Conservation (phyloP, 1,140 invertebrate genomes). For the Drosophila biarmipes region DNA sequence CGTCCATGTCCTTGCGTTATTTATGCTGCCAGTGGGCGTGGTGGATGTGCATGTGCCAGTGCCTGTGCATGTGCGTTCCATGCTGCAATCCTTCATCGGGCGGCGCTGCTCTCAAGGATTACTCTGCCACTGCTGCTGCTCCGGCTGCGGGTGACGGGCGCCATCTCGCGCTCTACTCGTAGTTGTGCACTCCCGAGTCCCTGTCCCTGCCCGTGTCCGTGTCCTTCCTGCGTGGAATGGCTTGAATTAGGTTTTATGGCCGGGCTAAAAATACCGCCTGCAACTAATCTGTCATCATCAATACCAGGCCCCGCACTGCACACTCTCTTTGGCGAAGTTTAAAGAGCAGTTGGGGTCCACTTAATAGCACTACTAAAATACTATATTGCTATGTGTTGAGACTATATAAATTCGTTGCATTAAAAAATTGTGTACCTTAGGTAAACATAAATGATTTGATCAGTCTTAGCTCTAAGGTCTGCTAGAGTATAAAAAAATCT, state of each 20-base stretch:
- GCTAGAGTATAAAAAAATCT: no score
- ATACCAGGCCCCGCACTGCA: background rate
- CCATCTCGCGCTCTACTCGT: slow-evolving; percentile 33
- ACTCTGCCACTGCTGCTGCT: slow-evolving; percentile 19
- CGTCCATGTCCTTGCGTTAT: slow-evolving; percentile 78
- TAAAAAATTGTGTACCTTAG: no score
- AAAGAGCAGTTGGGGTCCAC: slow-evolving; percentile 3
- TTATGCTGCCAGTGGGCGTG: slow-evolving; percentile 50
- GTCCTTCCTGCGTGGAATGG: slow-evolving; percentile 59
- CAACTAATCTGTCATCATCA: slow-evolving; percentile 69
- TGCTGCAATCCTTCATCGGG: slow-evolving; percentile 59
- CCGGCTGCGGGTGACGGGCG: slow-evolving; percentile 44
- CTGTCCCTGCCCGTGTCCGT: slow-evolving; percentile 33
- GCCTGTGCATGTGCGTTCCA: slow-evolving; percentile 41
- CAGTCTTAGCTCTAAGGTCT: no score
- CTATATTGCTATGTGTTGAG: no score
- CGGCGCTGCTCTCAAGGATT: slow-evolving; percentile 44
- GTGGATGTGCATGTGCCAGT: slow-evolving; percentile 19
- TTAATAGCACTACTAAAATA: background rate
- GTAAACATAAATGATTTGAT: no score
- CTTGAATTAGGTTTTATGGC: slow-evolving; percentile 63
- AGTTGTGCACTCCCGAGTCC: background rate
- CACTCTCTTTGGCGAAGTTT: background rate
- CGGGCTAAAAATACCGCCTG: slow-evolving; percentile 55
- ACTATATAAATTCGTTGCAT: no score